Conservation (phyloP, 2,888 invertebrate species). For the Scaptomyza flava region DNA sequence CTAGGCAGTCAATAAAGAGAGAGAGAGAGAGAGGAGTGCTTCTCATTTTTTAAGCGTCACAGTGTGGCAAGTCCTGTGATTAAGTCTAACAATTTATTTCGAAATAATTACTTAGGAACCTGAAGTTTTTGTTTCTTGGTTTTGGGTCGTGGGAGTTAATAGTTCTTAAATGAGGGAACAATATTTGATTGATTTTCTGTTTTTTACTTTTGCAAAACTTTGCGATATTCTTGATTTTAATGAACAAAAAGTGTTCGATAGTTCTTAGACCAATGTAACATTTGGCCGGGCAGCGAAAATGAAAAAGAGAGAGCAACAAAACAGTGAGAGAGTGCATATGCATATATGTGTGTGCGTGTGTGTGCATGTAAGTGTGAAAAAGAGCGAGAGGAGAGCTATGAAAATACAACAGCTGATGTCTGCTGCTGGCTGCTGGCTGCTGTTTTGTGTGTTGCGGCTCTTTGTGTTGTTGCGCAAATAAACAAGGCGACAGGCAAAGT, state of each 20-base stretch:
- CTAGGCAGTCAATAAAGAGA: constrained; percentile 4
- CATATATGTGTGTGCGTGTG: too few relatives aligned
- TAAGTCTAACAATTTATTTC: too few relatives aligned
- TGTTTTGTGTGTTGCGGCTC: constrained; percentile 39
- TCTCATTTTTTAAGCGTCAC: constrained; percentile 43
- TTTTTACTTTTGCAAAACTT: too few relatives aligned
- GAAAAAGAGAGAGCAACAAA: constrained; percentile 1
- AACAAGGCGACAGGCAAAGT: constrained; percentile 65
- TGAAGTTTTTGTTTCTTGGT: too few relatives aligned
- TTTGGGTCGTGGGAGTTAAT: too few relatives aligned
- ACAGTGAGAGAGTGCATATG: neutral
- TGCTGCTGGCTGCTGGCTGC: constrained; percentile 50
- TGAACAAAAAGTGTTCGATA: too few relatives aligned
- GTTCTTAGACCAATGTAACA: neutral
- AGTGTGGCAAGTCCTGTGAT: constrained; percentile 32
- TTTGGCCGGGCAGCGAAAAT: constrained; percentile 1
- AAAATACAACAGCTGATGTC: constrained; percentile 53
- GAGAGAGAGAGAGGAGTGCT: constrained; percentile 33
- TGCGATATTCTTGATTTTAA: too few relatives aligned
- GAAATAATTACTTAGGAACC: too few relatives aligned
- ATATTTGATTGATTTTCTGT: too few relatives aligned
- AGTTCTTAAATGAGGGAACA: too few relatives aligned
- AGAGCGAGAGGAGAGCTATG: constrained; percentile 40
- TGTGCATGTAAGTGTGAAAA: constrained; percentile 11
- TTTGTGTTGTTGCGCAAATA: constrained; percentile 58